These are phyloP conservation scores for Acanthosepion esculentum DNA, from an alignment of 2,888 invertebrate species.

Conservation along the genomic window DNA sequence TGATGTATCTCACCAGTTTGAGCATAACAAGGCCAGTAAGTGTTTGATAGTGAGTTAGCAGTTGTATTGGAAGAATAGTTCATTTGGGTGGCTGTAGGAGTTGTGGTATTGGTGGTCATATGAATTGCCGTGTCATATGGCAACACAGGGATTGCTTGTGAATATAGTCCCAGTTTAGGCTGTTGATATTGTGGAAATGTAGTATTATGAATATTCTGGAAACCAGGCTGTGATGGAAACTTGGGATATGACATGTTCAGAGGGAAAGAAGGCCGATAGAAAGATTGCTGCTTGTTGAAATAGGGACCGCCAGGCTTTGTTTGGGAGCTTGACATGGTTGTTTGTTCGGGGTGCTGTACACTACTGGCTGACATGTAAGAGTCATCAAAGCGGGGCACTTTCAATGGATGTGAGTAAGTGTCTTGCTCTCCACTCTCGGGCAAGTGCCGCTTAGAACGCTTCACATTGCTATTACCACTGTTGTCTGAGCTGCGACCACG, in stretches of 20 bases:
- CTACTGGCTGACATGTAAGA: constrained; percentile 44
- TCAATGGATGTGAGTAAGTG: constrained; percentile 55
- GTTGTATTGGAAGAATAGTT: constrained; percentile 35
- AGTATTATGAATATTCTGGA: constrained; percentile 1
- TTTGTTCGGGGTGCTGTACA: constrained; percentile 51
- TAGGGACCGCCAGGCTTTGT: constrained; percentile 12
- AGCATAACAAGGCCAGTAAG: constrained; percentile 56
- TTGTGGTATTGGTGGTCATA: background rate
- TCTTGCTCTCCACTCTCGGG: constrained; percentile 55
- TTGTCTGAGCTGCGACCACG: constrained; percentile 51
- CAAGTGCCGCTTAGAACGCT: constrained; percentile 45
- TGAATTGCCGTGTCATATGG: background rate
- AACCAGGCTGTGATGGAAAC: background rate
- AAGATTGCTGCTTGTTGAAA: constrained; percentile 55
- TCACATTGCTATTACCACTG: background rate
- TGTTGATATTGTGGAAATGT: background rate
- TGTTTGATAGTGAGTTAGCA: constrained; percentile 35
- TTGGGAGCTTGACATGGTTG: constrained; percentile 48
- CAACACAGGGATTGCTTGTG: constrained; percentile 45
- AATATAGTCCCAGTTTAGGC: constrained; percentile 21
- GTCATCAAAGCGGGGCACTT: background rate
- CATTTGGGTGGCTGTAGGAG: background rate
- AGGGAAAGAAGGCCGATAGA: constrained; percentile 45
- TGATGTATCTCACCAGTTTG: constrained; percentile 52
- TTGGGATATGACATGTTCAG: background rate